Percentiles rank a stretch among this genome's conserved stretches.
Conservation (phyloP, 2,888 invertebrate species). For the Imbricaverruca yamaguchii region DNA sequence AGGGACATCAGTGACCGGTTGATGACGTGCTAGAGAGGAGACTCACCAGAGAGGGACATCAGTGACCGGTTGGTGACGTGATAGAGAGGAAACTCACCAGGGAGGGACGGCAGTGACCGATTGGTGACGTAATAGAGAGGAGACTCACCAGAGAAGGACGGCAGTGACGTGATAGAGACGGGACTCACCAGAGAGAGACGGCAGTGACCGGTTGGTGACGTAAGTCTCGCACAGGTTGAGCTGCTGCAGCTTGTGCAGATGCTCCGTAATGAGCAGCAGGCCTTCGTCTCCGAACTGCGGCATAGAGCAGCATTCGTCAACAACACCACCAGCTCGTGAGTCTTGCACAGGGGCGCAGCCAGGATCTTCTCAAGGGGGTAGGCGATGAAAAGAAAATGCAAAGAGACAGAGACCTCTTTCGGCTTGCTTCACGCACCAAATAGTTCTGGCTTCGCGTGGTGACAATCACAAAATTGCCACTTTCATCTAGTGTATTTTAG, state of each 20-base stretch:
- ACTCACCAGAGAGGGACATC: slow-evolving; percentile 60
- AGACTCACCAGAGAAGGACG: background rate
- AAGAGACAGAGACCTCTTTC: no score
- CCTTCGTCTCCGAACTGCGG: slow-evolving; percentile 68
- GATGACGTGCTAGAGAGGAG: background rate
- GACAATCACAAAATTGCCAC: no score
- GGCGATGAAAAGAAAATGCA: no score
- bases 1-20: no score
- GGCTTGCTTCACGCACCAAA: no score
- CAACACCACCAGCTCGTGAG: no score
- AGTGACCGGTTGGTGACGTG: slow-evolving; percentile 69
- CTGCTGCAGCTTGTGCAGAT: slow-evolving; percentile 66
- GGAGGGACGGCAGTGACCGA: background rate
- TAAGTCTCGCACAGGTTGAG: slow-evolving; percentile 75
- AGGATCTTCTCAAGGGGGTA: no score
- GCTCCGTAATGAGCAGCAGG: slow-evolving; percentile 66
- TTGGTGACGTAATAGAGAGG: background rate
- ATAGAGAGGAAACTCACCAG: slow-evolving; percentile 42
- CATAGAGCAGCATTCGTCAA: slow-evolving; percentile 1
- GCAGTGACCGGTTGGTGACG: slow-evolving; percentile 69
- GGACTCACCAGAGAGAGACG: slow-evolving; percentile 59
- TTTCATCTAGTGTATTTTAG: no score
- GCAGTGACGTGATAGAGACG: background rate
- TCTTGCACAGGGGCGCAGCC: no score
- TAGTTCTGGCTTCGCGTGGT: no score